Conservation (phyloP, 30 jellyfish, hydroid and myxozoan genomes). For the Hydractinia symbiolongicarpus region DNA sequence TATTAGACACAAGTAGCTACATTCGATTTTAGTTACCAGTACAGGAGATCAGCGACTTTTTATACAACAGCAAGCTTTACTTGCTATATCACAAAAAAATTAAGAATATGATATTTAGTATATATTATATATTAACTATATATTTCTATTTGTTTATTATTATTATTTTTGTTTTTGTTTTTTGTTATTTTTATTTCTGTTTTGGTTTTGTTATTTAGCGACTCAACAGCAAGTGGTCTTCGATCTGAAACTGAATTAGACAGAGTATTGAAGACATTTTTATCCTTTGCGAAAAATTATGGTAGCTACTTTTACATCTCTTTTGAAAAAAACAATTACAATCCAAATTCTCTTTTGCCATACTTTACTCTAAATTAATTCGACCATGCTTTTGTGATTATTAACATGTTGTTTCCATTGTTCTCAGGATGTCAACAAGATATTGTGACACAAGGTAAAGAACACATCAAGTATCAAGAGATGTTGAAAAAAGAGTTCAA, state of each 20-base stretch:
- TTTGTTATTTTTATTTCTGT: not conserved
- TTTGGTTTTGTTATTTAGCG: not conserved
- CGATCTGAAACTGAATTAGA: constrained; percentile 85
- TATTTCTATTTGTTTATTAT: no score
- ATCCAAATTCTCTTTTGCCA: not conserved
- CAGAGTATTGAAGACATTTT: constrained; percentile 40
- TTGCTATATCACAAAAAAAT: no score
- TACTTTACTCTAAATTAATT: no score
- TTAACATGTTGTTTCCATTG: not conserved
- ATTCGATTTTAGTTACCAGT: no score
- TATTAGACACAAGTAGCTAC: no score
- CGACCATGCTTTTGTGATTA: no score
- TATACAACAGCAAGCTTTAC: no score
- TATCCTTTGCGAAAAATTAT: constrained; percentile 29
- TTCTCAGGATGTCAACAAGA: constrained; percentile 12
- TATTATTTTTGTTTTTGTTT: not conserved
- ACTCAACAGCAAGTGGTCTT: constrained; percentile 39
- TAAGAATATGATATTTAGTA: no score
- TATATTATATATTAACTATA: no score
- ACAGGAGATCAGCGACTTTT: no score
- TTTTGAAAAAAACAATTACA: not conserved
- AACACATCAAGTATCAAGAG: constrained; percentile 53
- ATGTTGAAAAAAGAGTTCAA: constrained; percentile 73
- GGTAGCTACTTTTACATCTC: not conserved
- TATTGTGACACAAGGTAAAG: constrained; percentile 38